Conservation (phyloP, 2,888 invertebrate genomes). For the Julus scandinavius region DNA sequence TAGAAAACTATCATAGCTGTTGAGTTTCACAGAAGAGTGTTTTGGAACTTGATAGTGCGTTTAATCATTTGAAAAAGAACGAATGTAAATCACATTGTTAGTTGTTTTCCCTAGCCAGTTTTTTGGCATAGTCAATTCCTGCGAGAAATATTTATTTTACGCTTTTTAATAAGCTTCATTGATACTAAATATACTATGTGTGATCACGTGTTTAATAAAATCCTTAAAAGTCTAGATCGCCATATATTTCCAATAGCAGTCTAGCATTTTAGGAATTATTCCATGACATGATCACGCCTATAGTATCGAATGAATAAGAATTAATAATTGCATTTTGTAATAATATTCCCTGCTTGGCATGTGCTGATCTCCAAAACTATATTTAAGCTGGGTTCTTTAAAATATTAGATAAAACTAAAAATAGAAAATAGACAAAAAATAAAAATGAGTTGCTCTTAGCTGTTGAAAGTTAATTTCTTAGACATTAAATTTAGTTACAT, state of each 20-base stretch:
- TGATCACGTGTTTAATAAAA: neutral
- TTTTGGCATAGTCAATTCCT: neutral
- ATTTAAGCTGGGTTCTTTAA: neutral
- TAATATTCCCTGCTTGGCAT: neutral
- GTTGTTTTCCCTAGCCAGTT: neutral
- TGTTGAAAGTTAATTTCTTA: no score
- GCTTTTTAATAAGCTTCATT: neutral
- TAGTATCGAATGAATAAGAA: no score
- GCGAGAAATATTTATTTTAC: neutral
- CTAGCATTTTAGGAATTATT: neutral
- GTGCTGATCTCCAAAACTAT: neutral
- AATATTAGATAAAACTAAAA: neutral
- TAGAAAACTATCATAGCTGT: neutral
- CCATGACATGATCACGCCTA: no score
- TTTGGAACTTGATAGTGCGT: neutral
- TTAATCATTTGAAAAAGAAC: neutral
- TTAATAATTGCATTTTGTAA: neutral
- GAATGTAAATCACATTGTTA: neutral
- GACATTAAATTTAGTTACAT: no score
- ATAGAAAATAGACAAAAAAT: neutral
- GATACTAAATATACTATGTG: no score
- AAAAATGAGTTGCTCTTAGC: no score
- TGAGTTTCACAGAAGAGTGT: neutral
- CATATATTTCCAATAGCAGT: no score
- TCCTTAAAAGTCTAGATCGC: neutral